A percentile compares a stretch with the other conserved stretches of the same genome.
Evolutionary conservation across 2,113 vertebrate genomes (phyloP).

Genomic region (Corydoras sp.): DNA sequence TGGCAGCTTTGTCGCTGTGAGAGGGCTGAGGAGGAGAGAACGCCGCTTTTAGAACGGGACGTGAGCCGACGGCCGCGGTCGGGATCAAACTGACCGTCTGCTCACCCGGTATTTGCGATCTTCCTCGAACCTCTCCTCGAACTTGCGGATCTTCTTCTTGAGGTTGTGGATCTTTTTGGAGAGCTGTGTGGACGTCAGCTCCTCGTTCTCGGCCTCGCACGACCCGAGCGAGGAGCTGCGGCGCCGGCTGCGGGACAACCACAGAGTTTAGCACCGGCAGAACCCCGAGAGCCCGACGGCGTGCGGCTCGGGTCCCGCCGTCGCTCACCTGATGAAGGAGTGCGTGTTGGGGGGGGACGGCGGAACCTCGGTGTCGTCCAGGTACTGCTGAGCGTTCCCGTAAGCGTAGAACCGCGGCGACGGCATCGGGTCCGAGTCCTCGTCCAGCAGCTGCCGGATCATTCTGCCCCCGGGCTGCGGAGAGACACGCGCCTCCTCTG

Average conservation of each 20-base stretch:
- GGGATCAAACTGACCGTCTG: no score
- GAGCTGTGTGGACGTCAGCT: conserved; percentile 84
- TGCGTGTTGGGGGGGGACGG: conserved; percentile 94
- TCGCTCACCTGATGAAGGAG: conserved; percentile 84
- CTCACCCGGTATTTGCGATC: conserved; percentile 91
- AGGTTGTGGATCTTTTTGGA: conserved; percentile 88
- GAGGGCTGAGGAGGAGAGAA: conserved; percentile 73
- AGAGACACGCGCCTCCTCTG: conserved; percentile 81
- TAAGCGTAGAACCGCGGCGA: conserved; percentile 95
- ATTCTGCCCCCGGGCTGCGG: conserved; percentile 81
- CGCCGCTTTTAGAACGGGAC: not conserved
- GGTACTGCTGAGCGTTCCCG: conserved; percentile 85
- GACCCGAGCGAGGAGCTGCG: conserved; percentile 89
- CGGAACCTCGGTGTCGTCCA: conserved; percentile 94
- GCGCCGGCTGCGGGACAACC: conserved; percentile 65
- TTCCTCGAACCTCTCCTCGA: conserved; percentile 91
- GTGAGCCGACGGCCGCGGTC: no score
- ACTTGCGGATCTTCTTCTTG: conserved; percentile 93
- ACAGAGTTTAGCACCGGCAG: no score
- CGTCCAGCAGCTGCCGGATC: conserved; percentile 87
- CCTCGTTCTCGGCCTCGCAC: conserved; percentile 80
- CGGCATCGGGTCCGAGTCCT: conserved; percentile 86
- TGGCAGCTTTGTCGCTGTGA: conserved; percentile 89
- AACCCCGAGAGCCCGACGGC: not conserved
- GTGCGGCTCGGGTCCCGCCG: no score